These are phyloP conservation scores for Gandaritis pyraliata DNA, from an alignment of 2,888 invertebrate genomes.

Conservation along the genomic window DNA sequence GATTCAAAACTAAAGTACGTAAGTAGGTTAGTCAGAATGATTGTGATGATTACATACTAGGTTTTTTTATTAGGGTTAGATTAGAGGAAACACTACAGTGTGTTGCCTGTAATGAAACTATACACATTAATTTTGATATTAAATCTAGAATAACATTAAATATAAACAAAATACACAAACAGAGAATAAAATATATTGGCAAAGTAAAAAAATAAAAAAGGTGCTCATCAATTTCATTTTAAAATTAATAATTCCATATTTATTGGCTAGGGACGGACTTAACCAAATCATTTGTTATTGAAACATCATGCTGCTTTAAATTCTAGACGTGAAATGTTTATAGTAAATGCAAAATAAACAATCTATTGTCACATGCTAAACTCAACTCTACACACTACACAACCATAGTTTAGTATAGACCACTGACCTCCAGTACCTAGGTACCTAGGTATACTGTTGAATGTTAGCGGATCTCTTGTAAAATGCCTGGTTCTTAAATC, in stretches of 20 bases:
- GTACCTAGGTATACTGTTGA: too few species aligned
- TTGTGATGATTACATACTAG: conserved; percentile 6
- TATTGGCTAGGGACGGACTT: conserved; percentile 74
- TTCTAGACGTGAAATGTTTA: conserved; percentile 36
- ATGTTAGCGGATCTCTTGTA: too few species aligned
- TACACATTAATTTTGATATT: conserved; percentile 14
- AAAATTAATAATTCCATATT: conserved; percentile 33
- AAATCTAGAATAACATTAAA: conserved; percentile 20
- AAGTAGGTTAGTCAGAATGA: conserved; percentile 1
- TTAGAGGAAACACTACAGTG: conserved; percentile 15
- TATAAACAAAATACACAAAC: conserved; percentile 22
- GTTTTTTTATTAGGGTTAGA: conserved; percentile 8
- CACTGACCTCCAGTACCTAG: conserved; percentile 31
- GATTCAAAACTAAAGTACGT: conserved; percentile 3
- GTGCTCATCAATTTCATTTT: conserved; percentile 26
- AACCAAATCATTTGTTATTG: conserved; percentile 57
- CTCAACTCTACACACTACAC: conserved; percentile 65
- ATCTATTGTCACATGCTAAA: conserved; percentile 57
- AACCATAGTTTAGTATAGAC: conserved; percentile 63
- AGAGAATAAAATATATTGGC: conserved; percentile 28
- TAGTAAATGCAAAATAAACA: conserved; percentile 67
- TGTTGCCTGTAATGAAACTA: conserved; percentile 22
- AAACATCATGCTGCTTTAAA: conserved; percentile 39
- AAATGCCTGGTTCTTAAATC: too few species aligned
- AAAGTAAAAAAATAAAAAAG: conserved; percentile 24